Evolutionary conservation across 2,113 vertebrate genomes (phyloP).

Genomic region (Trichechus manatus): DNA sequence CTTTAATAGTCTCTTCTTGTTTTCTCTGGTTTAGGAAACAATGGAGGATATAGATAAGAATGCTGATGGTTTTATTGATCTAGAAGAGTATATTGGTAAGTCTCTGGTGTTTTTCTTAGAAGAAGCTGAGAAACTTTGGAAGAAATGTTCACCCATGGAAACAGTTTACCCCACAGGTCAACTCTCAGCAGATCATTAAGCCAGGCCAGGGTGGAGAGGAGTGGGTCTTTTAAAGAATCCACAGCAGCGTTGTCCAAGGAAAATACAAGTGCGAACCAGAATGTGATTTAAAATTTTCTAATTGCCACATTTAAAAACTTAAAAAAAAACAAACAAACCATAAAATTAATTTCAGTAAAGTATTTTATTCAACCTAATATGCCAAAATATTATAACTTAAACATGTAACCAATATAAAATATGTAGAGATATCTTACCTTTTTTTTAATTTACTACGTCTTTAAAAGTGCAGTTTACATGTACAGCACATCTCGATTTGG

Average conservation of each 20-base stretch:
- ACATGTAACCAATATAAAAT: background rate
- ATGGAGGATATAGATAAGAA: conserved; percentile 98
- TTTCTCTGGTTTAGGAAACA: conserved; percentile 90
- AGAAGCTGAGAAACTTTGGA: background rate
- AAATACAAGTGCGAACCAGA: background rate
- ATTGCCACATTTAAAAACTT: background rate
- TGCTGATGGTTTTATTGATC: conserved; percentile 94
- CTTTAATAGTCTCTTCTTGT: background rate
- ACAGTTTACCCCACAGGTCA: background rate
- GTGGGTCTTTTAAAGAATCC: background rate
- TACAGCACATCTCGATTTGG: background rate
- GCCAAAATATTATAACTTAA: background rate
- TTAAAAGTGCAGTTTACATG: background rate
- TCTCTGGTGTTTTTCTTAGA: conserved; percentile 38
- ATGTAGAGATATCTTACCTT: background rate
- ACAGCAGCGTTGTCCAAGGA: background rate
- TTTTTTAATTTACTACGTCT: background rate
- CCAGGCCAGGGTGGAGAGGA: background rate
- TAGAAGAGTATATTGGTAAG: conserved; percentile 97
- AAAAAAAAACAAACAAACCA: background rate
- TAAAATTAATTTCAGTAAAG: background rate
- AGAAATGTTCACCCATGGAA: background rate
- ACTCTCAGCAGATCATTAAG: background rate
- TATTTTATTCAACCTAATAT: background rate
- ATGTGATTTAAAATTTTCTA: conserved; percentile 15